phyloP scores from a whole-genome alignment of 2,797 vertebrate genomes.

The Ciconia nigra region DNA sequence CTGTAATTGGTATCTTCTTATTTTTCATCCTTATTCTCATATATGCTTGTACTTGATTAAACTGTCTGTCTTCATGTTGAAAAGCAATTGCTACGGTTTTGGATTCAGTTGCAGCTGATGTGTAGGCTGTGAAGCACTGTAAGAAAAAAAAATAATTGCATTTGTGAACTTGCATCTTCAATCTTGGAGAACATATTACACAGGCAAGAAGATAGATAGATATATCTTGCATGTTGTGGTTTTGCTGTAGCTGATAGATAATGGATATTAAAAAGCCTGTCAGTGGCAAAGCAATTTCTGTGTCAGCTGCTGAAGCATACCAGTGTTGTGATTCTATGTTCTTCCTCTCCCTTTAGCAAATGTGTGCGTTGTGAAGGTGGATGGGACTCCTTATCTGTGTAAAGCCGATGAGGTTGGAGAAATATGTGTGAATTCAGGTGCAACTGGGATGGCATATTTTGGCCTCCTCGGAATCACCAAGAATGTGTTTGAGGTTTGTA shows the following conservation, averaged over 20 bases:
- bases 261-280: background rate
- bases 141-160: background rate
- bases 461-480: slow-evolving; percentile 95
- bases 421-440: slow-evolving; percentile 88
- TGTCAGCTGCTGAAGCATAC: background rate
- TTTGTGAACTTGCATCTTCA: background rate
- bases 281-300: background rate
- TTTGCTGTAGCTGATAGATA: background rate
- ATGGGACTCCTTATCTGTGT: slow-evolving; percentile 90
- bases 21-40: background rate
- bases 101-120: background rate
- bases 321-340: background rate
- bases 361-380: slow-evolving; percentile 89
- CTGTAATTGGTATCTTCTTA: background rate
- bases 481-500: slow-evolving; percentile 89
- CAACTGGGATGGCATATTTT: slow-evolving; percentile 86
- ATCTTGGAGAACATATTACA: background rate
- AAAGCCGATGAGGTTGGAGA: slow-evolving; percentile 94
- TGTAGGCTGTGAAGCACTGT: background rate
- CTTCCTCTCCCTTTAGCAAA: slow-evolving; percentile 72
- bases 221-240: background rate
- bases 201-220: background rate
- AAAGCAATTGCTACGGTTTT: background rate
- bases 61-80: background rate
- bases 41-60: background rate